Evolutionary conservation across 2,797 vertebrate species (phyloP), one percentile per base, ranked within the genome.

Genomic region (Gymnodraco acuticeps): DNA sequence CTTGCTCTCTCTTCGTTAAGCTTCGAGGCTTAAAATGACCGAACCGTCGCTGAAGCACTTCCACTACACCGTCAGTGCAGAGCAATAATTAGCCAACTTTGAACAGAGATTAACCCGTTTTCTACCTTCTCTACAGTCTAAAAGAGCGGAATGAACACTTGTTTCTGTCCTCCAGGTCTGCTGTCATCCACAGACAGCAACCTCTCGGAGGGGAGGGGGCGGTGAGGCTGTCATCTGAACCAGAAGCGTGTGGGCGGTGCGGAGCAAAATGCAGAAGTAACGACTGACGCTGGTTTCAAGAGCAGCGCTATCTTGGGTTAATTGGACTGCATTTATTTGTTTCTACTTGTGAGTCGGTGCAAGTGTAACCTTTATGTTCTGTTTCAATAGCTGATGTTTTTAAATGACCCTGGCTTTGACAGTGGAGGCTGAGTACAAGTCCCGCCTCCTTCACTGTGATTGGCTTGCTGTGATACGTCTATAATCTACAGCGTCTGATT

Each of bases 191-290:
- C 86, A 84, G 77, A 78, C 83, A 31, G 87, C 80, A 82, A 64
- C 89, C 90, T 90, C 86, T 75, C 81, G 31, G 61, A 43, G 7
- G 53, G 65, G 80, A 69, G 83, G 78, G 80, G 75, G 82, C 70
- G 71, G 74, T 55, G 64, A 78, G 62, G 64, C 71, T 72, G 88
- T 89, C 91, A 92, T 88, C 91, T 88, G 87, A 91, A 89, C 78
- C 51, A 68, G 86, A 74, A 81, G 82, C 17, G 69, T 73, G 75
- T 63, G 45, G 87, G 86, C 73, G 83, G 74, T n/a, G 69, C 58
- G 15, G 45, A 58, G 2, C 50, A 53, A n/a, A 31, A 31, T 2
- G 5, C 50, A 38, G 9, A 20, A 33, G 41, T 27, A 52, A 10
- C 13, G 5, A 4, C 8, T 2, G 0, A 4, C 3, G 14, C 51